Conservation (phyloP, 2,888 invertebrate species). For the Urechis unicinctus region DNA sequence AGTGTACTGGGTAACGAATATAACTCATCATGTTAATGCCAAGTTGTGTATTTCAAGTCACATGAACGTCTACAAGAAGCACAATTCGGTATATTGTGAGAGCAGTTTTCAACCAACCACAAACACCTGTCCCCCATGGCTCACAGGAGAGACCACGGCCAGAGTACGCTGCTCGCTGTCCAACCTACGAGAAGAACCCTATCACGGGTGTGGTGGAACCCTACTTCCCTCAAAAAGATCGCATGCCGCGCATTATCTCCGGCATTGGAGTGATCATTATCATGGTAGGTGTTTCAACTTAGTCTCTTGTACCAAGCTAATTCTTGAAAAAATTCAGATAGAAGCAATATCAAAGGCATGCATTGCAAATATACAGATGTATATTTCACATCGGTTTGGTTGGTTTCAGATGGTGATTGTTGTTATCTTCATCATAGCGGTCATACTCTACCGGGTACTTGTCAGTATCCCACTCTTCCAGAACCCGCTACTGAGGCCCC, state of each 20-base stretch:
- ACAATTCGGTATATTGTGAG: too few species aligned
- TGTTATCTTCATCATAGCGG: constrained; percentile 57
- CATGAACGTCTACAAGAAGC: too few species aligned
- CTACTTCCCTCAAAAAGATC: constrained; percentile 52
- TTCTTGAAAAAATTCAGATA: too few species aligned
- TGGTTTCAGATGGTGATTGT: constrained; percentile 54
- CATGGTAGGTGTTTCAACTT: constrained; percentile 50
- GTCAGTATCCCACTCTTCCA: constrained; percentile 56
- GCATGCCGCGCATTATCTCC: constrained; percentile 54
- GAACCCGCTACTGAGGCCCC: constrained; percentile 40
- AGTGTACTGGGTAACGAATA: too few species aligned
- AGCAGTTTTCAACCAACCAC: too few species aligned
- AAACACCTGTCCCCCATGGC: too few species aligned
- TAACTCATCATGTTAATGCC: too few species aligned
- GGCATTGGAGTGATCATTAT: constrained; percentile 55
- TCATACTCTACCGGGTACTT: constrained; percentile 57
- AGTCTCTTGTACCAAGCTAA: not conserved
- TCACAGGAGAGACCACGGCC: constrained; percentile 55
- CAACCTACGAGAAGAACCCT: constrained; percentile 55
- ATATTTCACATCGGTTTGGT: not conserved
- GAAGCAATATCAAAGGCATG: too few species aligned
- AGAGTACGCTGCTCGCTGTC: constrained; percentile 56
- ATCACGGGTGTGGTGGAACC: constrained; percentile 57
- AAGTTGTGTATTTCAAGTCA: too few species aligned
- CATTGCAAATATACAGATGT: too few species aligned